phyloP scores from a whole-genome alignment of 1,140 invertebrate species.

The Brachionus plicatilis region DNA sequence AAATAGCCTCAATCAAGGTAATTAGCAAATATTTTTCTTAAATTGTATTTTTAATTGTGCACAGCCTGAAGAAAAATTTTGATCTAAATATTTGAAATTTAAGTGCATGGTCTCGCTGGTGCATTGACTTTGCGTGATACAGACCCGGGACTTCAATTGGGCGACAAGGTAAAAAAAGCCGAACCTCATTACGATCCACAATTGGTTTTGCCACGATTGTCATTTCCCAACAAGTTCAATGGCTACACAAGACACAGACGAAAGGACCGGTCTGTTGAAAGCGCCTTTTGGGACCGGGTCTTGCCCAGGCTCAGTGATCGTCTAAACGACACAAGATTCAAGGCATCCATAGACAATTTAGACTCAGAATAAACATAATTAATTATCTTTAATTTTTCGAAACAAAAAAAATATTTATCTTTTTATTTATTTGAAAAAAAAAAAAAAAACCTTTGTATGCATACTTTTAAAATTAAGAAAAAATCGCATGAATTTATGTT shows the following conservation, averaged over 20 bases:
- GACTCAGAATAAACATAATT: neutral
- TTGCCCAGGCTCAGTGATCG: neutral
- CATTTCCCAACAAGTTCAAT: constrained; percentile 32
- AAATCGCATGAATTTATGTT: neutral
- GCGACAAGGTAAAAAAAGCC: constrained; percentile 13
- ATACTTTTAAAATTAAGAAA: neutral
- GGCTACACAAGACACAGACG: neutral
- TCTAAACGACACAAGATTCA: neutral
- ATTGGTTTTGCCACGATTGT: neutral
- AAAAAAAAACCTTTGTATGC: neutral
- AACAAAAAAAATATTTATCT: neutral
- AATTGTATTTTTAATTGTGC: neutral
- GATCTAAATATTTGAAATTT: constrained; percentile 16
- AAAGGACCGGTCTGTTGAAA: constrained; percentile 19
- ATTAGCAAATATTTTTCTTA: neutral
- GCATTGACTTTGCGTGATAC: neutral
- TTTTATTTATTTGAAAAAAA: neutral
- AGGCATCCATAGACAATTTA: neutral
- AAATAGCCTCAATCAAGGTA: constrained; percentile 20
- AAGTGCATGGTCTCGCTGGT: neutral
- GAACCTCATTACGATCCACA: constrained; percentile 22
- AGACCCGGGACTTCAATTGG: constrained; percentile 20
- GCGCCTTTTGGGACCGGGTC: constrained; percentile 34
- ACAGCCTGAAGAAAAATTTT: neutral
- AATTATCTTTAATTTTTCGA: neutral